A percentile compares a stretch with the other conserved stretches of the same genome.
phyloP scores from a whole-genome alignment of 2,113 vertebrate species.

The Mustela nigripes region DNA sequence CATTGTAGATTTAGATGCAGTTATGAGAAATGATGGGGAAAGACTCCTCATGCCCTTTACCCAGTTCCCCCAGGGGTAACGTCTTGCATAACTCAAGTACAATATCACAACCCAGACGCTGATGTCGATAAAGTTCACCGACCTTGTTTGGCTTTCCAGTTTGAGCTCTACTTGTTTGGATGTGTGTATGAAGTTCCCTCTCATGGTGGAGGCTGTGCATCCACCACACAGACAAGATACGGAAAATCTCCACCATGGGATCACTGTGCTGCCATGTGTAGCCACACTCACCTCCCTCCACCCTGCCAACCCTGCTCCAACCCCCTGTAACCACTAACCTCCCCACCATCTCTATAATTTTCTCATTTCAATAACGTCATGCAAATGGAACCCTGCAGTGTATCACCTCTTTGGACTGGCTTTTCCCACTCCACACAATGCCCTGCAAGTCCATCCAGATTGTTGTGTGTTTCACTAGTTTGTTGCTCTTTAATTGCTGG shows the following conservation, averaged over 20 bases:
- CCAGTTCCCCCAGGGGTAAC: background rate
- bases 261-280: background rate
- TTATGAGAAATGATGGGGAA: background rate
- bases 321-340: background rate
- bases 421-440: background rate
- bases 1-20: background rate
- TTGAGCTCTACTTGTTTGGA: background rate
- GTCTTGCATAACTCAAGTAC: background rate
- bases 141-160: background rate
- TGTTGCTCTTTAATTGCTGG: background rate
- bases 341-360: background rate
- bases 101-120: too few species aligned
- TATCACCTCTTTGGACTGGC: background rate
- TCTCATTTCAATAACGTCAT: background rate
- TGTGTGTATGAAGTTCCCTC: background rate
- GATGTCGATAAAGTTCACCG: fast-evolving
- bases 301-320: background rate
- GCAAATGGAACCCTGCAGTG: background rate
- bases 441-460: background rate
- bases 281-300: background rate
- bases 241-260: background rate
- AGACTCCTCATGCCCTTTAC: background rate
- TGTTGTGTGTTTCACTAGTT: background rate
- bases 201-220: background rate
- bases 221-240: background rate